These are phyloP conservation scores for Danaus plexippus DNA, from an alignment of 1,140 invertebrate genomes.

Conservation along the genomic window DNA sequence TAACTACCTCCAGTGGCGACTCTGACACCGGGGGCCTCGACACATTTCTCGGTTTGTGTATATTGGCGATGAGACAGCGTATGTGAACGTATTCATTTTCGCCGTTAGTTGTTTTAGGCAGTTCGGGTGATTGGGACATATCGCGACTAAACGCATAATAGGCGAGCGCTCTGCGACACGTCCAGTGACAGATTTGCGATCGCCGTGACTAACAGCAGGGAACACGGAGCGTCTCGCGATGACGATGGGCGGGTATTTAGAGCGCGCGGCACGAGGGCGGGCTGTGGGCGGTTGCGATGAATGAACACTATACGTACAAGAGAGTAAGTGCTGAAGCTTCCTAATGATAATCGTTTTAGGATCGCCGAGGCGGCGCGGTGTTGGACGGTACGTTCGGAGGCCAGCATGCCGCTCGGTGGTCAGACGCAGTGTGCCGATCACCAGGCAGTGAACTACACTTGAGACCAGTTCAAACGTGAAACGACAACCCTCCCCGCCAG, in stretches of 20 bases:
- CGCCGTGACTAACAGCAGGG: conserved; percentile 37
- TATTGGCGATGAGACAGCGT: conserved; percentile 63
- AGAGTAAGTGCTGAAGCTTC: conserved; percentile 59
- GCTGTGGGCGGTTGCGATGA: conserved; percentile 49
- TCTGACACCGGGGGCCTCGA: conserved; percentile 50
- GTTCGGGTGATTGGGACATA: conserved; percentile 48
- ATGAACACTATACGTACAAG: conserved; percentile 66
- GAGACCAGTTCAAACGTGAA: conserved; percentile 14
- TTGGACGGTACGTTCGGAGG: conserved; percentile 37
- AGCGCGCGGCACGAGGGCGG: conserved; percentile 45
- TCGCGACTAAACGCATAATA: conserved; percentile 46
- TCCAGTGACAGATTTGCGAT: conserved; percentile 53
- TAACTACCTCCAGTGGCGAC: conserved; percentile 37
- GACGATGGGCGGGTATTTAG: conserved; percentile 56
- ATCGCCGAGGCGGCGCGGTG: conserved; percentile 52
- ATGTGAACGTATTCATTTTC: conserved; percentile 61
- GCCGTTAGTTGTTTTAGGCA: conserved; percentile 29
- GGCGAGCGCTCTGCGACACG: conserved; percentile 36
- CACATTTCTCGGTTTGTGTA: conserved; percentile 67
- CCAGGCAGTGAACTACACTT: conserved; percentile 8
- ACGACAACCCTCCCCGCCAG: conserved; percentile 41
- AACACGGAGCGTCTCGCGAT: conserved; percentile 39
- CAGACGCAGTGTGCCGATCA: conserved; percentile 33
- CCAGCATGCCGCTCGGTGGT: conserved; percentile 53
- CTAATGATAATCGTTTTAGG: conserved; percentile 53